Conservation (phyloP, 92 coral and sea anemone genomes). For the Bergia sp. region DNA sequence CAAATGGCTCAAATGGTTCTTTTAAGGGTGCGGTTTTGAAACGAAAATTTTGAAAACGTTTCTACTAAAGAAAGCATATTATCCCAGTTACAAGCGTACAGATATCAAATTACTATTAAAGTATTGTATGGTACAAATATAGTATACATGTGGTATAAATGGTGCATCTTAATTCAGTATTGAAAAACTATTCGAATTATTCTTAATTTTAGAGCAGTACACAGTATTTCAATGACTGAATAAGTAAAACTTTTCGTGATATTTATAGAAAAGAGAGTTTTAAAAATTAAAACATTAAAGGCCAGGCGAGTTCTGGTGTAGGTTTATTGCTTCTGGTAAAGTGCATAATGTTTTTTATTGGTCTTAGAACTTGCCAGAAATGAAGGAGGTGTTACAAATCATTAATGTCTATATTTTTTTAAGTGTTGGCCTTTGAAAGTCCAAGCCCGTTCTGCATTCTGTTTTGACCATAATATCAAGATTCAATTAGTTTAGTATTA, state of each 20-base stretch:
- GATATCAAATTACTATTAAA: no score
- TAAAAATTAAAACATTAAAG: no score
- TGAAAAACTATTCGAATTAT: not conserved
- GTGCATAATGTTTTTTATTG: not conserved
- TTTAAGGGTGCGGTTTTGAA: not conserved
- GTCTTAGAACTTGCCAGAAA: not conserved
- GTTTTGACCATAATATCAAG: not conserved
- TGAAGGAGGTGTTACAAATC: not conserved
- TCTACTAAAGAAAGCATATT: no score
- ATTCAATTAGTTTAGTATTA: not conserved
- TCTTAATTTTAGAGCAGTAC: not conserved
- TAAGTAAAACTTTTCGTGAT: not conserved
- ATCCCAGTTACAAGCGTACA: not conserved
- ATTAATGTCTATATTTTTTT: not conserved
- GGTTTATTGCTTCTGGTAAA: not conserved
- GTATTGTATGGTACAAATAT: no score
- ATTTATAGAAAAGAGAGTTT: not conserved
- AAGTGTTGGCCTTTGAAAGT: no score
- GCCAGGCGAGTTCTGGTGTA: not conserved
- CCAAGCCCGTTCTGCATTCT: slow-evolving; percentile 1
- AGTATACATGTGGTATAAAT: no score
- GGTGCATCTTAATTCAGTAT: no score
- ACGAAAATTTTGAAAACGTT: not conserved
- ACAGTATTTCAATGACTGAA: not conserved
- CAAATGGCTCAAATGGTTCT: not conserved